Percentiles rank a stretch among this genome's conserved stretches.
Evolutionary conservation across 2,797 vertebrate species (phyloP).

Genomic region (Buceros bicornis): DNA sequence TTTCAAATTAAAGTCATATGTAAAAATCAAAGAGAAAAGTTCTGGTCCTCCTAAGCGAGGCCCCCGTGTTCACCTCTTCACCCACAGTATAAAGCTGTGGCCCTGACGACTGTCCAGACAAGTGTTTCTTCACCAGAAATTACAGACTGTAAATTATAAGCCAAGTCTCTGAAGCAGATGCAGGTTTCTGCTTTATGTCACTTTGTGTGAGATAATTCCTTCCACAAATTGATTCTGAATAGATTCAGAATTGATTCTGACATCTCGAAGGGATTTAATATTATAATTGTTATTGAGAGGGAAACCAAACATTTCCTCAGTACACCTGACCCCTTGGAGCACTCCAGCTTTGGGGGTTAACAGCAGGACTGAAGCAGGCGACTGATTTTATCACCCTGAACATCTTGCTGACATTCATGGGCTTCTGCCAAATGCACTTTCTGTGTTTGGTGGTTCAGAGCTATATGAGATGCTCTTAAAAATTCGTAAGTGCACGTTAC

Average conservation of each 20-base stretch:
- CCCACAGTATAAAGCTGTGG: not conserved
- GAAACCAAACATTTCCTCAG: not conserved
- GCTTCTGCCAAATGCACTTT: slow-evolving; percentile 15
- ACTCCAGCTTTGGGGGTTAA: not conserved
- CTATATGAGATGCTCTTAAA: not conserved
- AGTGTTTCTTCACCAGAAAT: not conserved
- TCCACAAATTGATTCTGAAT: not conserved
- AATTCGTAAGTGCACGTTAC: not conserved
- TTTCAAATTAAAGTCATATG: not conserved
- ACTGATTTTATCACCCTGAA: not conserved
- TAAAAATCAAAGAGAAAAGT: not conserved
- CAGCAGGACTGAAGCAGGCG: not conserved
- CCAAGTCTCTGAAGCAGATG: not conserved
- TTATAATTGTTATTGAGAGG: not conserved
- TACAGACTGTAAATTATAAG: not conserved
- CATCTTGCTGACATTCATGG: not conserved
- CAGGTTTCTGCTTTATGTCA: not conserved
- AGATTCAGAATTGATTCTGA: not conserved
- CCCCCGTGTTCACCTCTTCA: not conserved
- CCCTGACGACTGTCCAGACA: not conserved
- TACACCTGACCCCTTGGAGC: not conserved
- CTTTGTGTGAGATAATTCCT: not conserved
- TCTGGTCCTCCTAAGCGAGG: not conserved
- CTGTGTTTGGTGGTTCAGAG: not conserved
- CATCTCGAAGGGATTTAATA: not conserved